These are phyloP conservation scores for Propsilocerus akamusi DNA, from an alignment of 1,140 invertebrate genomes.

Conservation along the genomic window DNA sequence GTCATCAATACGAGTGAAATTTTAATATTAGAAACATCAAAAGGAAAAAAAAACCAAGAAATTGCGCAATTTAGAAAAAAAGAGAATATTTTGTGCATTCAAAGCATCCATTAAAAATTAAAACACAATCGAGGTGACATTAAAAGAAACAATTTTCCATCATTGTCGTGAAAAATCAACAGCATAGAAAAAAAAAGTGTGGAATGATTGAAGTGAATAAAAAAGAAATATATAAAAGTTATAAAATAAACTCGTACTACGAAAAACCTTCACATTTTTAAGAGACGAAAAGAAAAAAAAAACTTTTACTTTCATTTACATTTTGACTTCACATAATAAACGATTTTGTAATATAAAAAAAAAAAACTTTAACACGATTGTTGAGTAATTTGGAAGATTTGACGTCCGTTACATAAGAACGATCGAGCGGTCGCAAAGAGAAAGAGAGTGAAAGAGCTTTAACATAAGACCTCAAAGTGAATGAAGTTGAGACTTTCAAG, in stretches of 20 bases:
- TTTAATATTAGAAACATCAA: no score
- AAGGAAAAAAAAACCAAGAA: no score
- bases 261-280: slow-evolving; percentile 2
- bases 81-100: no score
- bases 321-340: slow-evolving; percentile 4
- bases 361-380: slow-evolving; percentile 3
- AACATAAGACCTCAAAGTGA: no score
- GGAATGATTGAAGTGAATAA: no score
- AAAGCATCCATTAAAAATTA: no score
- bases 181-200: background rate
- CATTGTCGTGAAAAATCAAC: background rate
- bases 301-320: slow-evolving; percentile 4
- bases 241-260: background rate
- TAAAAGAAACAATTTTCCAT: no score
- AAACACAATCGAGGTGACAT: no score
- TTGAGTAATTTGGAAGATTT: slow-evolving; percentile 4
- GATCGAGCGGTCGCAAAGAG: background rate
- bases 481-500: no score
- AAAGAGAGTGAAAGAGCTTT: slow-evolving; percentile 3
- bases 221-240: background rate
- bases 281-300: background rate
- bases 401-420: slow-evolving; percentile 2
- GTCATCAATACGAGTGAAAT: no score
- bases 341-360: background rate
- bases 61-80: no score